These are phyloP conservation scores for Pimpla rufipes DNA, from an alignment of 2,888 invertebrate species.

Conservation along the genomic window DNA sequence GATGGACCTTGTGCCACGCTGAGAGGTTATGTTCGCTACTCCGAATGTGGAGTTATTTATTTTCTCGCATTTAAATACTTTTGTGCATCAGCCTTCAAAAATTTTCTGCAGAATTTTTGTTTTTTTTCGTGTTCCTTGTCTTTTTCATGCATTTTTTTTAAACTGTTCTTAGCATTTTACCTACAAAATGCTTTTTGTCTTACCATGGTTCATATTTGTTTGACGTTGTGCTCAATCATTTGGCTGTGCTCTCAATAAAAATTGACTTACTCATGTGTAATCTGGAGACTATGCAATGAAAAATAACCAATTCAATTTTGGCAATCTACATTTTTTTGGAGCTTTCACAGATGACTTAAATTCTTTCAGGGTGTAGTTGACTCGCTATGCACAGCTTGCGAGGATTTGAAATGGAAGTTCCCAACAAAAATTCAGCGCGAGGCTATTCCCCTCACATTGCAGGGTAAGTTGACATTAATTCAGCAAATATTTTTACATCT, in stretches of 20 bases:
- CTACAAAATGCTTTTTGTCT: too few species aligned
- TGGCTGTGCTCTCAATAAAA: too few species aligned
- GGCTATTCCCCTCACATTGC: conserved; percentile 95
- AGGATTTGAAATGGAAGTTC: conserved; percentile 95
- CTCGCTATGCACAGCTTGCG: conserved; percentile 95
- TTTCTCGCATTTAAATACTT: conserved; percentile 19
- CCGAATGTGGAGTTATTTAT: neutral
- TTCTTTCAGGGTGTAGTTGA: conserved; percentile 94
- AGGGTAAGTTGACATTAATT: conserved; percentile 87
- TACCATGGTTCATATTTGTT: too few species aligned
- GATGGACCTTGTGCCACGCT: neutral
- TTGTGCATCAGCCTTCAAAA: too few species aligned
- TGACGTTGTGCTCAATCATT: too few species aligned
- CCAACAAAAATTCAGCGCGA: conserved; percentile 98
- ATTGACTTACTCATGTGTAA: too few species aligned
- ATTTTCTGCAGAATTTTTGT: conserved; percentile 19
- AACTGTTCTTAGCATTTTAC: neutral
- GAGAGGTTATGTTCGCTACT: neutral
- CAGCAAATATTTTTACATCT: neutral
- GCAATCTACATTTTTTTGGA: too few species aligned
- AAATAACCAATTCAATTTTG: too few species aligned
- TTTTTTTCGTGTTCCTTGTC: neutral
- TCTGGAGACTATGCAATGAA: too few species aligned
- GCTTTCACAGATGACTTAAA: neutral
- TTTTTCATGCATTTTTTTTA: neutral